Base-by-base conservation (phyloP, 2,113 vertebrate species). In the Tragelaphus imberbis region DNA sequence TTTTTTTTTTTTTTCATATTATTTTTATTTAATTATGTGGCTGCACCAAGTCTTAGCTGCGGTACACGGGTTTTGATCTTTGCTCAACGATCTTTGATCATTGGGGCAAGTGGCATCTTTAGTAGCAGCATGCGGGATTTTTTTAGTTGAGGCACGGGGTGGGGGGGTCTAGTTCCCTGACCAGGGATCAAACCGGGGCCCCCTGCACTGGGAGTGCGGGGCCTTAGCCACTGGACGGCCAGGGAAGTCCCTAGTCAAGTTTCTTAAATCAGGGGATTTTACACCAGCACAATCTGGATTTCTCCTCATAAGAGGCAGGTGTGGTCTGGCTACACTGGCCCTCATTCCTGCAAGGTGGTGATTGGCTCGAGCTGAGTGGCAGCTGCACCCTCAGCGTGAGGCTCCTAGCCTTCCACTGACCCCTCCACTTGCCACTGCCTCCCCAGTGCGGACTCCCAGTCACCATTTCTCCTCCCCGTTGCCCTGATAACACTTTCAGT, bases 341-440 rank as follows among this genome's bases (percentile, higher is more conserved):
- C n/a, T 58, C 56, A 58, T 30, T 10, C 56, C n/a, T n/a, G 23
- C 44, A 14, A 27, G n/a, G 25, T 12, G 30, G 30, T 4, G 47
- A 27, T 21, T 2, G 12, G 30, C 75, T 10, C 1, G 2, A 79
- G 92, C 13, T 6, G 21, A 82, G 17, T 4, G n/a, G 80, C 25
- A 2, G 56, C 58, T 3, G 21, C 25, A 3, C 5, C 1, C 49
- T n/a, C 5, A 0, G 53, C 1, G 0, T 1, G 33, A 7, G 75
- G 19, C 28, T 21, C 3, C 1, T 10, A 2, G 3, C 13, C 71
- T 56, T 28, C 65, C 55, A 19, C 15, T 63, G 59, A 44, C 28
- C 30, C 17, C 47, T n/a, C 23, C 10, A 1, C 61, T 47, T 44
- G n/a, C 53, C 4, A 4, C 2, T 71, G 68, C n/a, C 68, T 71